Conservation (phyloP, 2,797 vertebrate species). For the Gymnothorax reevesii region DNA sequence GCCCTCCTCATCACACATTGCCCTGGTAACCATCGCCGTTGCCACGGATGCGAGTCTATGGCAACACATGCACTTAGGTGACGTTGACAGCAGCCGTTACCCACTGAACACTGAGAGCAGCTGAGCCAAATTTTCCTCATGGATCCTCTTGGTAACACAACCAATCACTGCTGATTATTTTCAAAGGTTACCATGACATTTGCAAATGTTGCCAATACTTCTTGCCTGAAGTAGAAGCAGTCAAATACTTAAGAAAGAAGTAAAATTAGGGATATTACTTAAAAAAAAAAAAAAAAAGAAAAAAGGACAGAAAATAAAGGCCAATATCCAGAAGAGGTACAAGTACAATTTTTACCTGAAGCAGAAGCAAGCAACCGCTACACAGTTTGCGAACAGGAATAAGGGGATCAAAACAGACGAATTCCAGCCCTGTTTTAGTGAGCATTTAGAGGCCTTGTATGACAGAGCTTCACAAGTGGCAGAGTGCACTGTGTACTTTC, state of each 20-base stretch:
- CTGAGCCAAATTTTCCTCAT: background rate
- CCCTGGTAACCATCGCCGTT: constrained; percentile 47
- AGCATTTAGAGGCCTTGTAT: background rate
- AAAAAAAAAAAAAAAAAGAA: no score
- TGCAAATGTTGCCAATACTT: background rate
- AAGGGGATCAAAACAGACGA: background rate
- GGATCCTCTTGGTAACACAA: background rate
- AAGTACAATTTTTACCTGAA: background rate
- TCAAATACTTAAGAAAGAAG: background rate
- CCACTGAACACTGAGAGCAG: background rate
- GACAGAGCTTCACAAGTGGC: background rate
- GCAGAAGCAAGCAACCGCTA: background rate
- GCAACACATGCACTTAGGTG: constrained; percentile 38
- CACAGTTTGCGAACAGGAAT: background rate
- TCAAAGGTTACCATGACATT: background rate
- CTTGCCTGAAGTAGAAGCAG: background rate
- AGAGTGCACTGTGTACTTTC: background rate
- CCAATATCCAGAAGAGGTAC: background rate
- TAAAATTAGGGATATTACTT: background rate
- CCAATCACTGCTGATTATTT: background rate
- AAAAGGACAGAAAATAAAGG: no score
- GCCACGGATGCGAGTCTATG: constrained; percentile 53
- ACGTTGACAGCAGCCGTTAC: background rate
- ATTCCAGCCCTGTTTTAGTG: background rate
- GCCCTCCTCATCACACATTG: constrained; percentile 37